Evolutionary conservation across 2,888 invertebrate species (phyloP).

Genomic region (Pandemis heparana): DNA sequence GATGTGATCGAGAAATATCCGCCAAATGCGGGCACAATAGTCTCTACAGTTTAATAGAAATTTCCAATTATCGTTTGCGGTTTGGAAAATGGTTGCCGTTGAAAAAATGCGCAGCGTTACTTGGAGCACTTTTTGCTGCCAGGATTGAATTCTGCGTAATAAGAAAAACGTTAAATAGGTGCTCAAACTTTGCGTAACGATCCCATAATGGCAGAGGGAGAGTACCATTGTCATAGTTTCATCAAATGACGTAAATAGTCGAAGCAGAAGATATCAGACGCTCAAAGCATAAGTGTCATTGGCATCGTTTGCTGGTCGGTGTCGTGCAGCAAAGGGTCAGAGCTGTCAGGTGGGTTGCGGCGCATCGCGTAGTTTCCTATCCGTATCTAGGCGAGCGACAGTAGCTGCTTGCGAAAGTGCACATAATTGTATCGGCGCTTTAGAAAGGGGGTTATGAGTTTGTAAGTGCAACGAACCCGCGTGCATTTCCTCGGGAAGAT

Average conservation of each 20-base stretch:
- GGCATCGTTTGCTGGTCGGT: slow-evolving; percentile 13
- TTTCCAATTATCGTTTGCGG: slow-evolving; percentile 30
- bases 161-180: not conserved
- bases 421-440: slow-evolving; percentile 86
- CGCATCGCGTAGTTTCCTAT: slow-evolving; percentile 75
- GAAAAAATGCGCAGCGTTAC: not conserved
- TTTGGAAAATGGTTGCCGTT: slow-evolving; percentile 18
- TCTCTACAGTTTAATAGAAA: slow-evolving; percentile 17
- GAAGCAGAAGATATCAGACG: not conserved
- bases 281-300: slow-evolving; percentile 28
- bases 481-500: slow-evolving; percentile 83
- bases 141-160: not conserved
- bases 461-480: slow-evolving; percentile 84
- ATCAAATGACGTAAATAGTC: not conserved
- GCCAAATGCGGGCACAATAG: slow-evolving; percentile 21
- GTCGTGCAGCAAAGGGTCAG: slow-evolving; percentile 43
- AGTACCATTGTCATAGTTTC: not conserved
- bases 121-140: not conserved
- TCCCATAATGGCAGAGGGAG: not conserved
- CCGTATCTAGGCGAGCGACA: slow-evolving; percentile 85
- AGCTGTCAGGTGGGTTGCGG: slow-evolving; percentile 66
- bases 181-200: not conserved
- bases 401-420: slow-evolving; percentile 86
- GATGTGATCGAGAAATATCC: slow-evolving; percentile 32
- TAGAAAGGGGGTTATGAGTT: slow-evolving; percentile 86